Conservation (phyloP, 2,797 vertebrate genomes). For the Melanotaenia parkinsoni region DNA sequence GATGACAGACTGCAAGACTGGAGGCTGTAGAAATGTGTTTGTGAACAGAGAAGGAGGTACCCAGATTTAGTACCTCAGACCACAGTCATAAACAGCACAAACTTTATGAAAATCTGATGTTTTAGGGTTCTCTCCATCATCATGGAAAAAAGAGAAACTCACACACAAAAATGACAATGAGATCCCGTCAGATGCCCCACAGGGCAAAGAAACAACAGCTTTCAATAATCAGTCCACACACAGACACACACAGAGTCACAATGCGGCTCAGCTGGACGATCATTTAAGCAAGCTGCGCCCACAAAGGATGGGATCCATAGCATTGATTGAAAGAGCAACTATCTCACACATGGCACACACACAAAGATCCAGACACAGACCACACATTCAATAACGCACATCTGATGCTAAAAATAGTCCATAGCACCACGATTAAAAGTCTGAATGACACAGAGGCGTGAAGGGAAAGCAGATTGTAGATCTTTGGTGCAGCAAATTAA, state of each 20-base stretch:
- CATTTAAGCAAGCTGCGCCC: conserved; percentile 56
- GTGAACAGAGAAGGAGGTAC: background rate
- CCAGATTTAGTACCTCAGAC: background rate
- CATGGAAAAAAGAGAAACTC: conserved; percentile 1
- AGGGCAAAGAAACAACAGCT: conserved; percentile 45
- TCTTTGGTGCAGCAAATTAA: conserved; percentile 58
- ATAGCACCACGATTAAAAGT: conserved; percentile 30
- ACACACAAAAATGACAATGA: conserved; percentile 38
- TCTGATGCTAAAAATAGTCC: conserved; percentile 55
- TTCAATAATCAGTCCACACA: conserved; percentile 61
- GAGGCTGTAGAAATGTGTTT: background rate
- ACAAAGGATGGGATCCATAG: conserved; percentile 69
- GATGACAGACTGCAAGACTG: background rate
- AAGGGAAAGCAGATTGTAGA: conserved; percentile 39
- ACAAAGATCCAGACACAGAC: conserved; percentile 32
- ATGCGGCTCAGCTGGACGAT: conserved; percentile 51
- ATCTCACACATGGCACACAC: conserved; percentile 19
- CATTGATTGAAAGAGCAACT: conserved; percentile 61
- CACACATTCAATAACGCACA: conserved; percentile 45
- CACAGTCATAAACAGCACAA: background rate
- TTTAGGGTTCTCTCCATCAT: background rate
- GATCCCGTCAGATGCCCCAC: conserved; percentile 40
- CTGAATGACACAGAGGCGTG: conserved; percentile 26
- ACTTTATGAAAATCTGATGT: background rate
- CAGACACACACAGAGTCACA: conserved; percentile 34